Conservation (phyloP, 2,888 invertebrate species). For the Polia nebulosa region DNA sequence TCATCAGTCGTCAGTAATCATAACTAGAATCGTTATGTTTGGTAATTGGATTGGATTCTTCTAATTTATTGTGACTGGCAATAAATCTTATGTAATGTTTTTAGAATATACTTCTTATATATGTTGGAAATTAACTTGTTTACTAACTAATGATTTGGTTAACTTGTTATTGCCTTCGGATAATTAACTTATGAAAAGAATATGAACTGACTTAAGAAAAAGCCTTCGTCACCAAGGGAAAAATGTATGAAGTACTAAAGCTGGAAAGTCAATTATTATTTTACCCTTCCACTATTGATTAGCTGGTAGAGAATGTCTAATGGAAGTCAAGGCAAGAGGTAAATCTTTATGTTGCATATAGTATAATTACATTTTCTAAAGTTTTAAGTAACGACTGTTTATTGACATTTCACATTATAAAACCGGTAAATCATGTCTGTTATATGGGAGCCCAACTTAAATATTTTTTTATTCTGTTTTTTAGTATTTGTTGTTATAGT, state of each 20-base stretch:
- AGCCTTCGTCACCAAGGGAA: not conserved
- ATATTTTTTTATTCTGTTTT: too few species aligned
- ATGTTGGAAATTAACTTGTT: not conserved
- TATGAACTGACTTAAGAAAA: not conserved
- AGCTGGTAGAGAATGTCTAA: not conserved
- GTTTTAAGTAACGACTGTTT: too few species aligned
- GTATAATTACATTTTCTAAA: not conserved
- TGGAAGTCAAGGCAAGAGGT: too few species aligned
- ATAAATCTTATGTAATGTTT: slow-evolving; percentile 21
- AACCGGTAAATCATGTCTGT: too few species aligned
- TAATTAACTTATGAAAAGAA: not conserved
- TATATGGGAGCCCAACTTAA: too few species aligned
- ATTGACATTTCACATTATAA: too few species aligned
- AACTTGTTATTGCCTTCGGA: not conserved
- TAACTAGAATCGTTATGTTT: slow-evolving; percentile 48
- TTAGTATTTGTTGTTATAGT: too few species aligned
- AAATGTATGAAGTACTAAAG: not conserved
- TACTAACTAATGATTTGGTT: not conserved
- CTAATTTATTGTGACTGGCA: slow-evolving; percentile 34
- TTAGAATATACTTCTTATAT: slow-evolving; percentile 16
- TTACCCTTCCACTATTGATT: not conserved
- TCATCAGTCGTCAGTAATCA: slow-evolving; percentile 49
- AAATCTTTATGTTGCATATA: not conserved
- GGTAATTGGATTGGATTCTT: slow-evolving; percentile 46
- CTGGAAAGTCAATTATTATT: not conserved